A percentile compares a stretch with the other conserved stretches of the same genome.
Conservation (phyloP, 2,797 vertebrate genomes). For the Rhodeus uyekii region DNA sequence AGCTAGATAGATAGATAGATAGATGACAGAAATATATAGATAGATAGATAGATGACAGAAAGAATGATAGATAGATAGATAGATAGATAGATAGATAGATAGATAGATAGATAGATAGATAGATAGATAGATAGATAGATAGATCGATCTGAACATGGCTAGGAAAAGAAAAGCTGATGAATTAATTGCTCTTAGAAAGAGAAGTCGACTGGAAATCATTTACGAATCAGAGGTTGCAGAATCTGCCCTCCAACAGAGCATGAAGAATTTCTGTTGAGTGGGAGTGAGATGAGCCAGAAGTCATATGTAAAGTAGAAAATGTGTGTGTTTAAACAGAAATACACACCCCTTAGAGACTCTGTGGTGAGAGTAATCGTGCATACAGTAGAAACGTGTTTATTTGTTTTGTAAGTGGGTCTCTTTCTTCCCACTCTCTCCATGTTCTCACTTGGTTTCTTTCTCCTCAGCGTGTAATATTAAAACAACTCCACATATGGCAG, state of each 20-base stretch:
- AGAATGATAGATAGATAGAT: neutral
- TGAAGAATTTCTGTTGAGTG: slow-evolving; percentile 6
- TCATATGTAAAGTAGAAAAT: slow-evolving; percentile 9
- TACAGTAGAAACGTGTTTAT: slow-evolving; percentile 12
- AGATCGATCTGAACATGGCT: neutral
- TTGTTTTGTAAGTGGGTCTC: slow-evolving; percentile 14
- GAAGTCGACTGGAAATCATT: slow-evolving; percentile 6
- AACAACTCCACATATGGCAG: neutral
- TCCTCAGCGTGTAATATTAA: slow-evolving; percentile 3
- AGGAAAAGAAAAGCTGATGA: neutral
- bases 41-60: neutral
- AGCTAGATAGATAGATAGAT: neutral
- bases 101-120: neutral
- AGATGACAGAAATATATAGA: neutral
- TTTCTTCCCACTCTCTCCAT: neutral
- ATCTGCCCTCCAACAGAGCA: slow-evolving; percentile 8
- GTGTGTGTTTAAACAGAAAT: slow-evolving; percentile 11
- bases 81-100: neutral
- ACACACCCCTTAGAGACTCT: neutral
- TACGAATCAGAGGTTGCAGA: slow-evolving; percentile 15
- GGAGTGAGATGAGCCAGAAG: neutral
- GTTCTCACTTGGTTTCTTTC: neutral
- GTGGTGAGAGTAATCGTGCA: neutral
- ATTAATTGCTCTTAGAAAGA: slow-evolving; percentile 5
- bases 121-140: neutral